Evolutionary conservation across 2,113 vertebrate genomes (phyloP), one percentile per base, ranked within the genome.

Genomic region (Passer domesticus): DNA sequence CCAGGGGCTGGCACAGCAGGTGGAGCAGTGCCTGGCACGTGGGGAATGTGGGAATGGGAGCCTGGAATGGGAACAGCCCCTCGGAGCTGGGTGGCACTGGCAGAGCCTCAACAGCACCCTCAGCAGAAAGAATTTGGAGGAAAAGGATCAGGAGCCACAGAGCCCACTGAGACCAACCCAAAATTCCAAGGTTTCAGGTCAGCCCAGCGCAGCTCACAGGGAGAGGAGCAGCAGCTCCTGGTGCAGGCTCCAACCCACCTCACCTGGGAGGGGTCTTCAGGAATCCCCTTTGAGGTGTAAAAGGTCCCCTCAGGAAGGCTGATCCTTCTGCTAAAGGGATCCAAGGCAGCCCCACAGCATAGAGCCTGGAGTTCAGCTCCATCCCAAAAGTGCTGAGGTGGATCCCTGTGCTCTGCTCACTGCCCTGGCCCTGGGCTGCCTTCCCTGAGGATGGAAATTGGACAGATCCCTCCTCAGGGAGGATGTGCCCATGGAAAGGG

Each of bases 151-250:
- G 46, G 20, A 62, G 37, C 55, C 24, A 49, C 4, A 31, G 79
- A 52, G 50, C 37, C 19, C 52, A 25, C 1, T 14, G 56, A 63
- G 53, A 67, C 33, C 24, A 66, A 5, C 3, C 59, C 12, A 35
- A 67, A 72, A 8, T 2, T 6, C 15, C 30, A 8, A 4, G 0
- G 0, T 33, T 62, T 14, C 19, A 9, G 3, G 20, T 5, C 0
- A 0, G 10, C 21, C 21, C 46, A 43, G 2, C 0, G 3, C 30
- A 52, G 37, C n/a, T 39, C 59, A 18, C 7, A 30, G 30, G 27
- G 37, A 31, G 43, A 69, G 69, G 63, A 76, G 72, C 28, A 76
- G 47, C 6, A 1, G 27, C 62, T 70, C 2, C 19, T 44, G 0
- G 2, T 21, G 25, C n/a, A 49, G 68, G 12, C 10, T 52, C 52